These are phyloP conservation scores for Pangasius djambal DNA, from an alignment of 2,797 vertebrate species.

Conservation along the genomic window DNA sequence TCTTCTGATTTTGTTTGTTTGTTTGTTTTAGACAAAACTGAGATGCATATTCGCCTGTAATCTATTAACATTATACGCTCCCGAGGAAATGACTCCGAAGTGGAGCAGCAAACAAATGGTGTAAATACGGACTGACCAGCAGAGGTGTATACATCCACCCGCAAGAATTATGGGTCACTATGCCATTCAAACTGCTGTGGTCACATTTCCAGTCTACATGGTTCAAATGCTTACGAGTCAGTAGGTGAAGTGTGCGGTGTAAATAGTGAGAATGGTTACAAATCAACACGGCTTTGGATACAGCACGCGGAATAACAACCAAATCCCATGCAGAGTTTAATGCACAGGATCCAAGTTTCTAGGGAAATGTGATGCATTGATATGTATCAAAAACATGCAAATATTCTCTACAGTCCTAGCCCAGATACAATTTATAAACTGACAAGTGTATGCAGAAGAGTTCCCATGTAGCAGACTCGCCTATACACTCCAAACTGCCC, in stretches of 20 bases:
- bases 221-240: not conserved
- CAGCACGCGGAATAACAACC: not conserved
- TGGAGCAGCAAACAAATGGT: not conserved
- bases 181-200: constrained; percentile 38
- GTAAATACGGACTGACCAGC: constrained; percentile 35
- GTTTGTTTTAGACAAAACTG: not conserved
- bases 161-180: constrained; percentile 57
- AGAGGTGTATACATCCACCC: constrained; percentile 31
- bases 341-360: not conserved
- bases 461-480: constrained; percentile 1
- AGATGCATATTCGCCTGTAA: not conserved
- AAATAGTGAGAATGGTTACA: not conserved
- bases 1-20: not conserved
- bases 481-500: constrained; percentile 29
- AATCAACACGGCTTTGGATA: not conserved
- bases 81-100: not conserved
- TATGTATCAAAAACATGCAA: not conserved
- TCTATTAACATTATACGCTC: not conserved
- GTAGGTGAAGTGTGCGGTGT: not conserved
- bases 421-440: not conserved
- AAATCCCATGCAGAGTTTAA: not conserved
- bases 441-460: not conserved
- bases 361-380: not conserved
- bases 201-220: not conserved
- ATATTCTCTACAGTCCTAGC: not conserved